A percentile compares a stretch with the other conserved stretches of the same genome.
These are phyloP conservation scores for Archocentrus centrarchus DNA, from an alignment of 2,113 vertebrate species.

Conservation along the genomic window DNA sequence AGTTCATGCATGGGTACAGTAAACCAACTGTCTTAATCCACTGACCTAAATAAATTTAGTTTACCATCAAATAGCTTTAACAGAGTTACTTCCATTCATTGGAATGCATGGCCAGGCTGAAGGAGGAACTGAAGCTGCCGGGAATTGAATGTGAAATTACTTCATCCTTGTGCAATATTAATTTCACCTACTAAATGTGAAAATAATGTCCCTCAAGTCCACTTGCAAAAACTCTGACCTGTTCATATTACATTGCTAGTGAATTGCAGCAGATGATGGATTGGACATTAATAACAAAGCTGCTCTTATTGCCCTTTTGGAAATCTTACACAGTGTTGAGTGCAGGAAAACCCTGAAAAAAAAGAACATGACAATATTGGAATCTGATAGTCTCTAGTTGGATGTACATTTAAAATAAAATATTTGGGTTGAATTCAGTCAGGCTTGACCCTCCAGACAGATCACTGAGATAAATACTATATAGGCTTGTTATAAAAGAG, in stretches of 20 bases:
- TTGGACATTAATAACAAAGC: not conserved
- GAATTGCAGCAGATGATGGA: slow-evolving; percentile 3
- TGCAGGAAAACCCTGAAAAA: not conserved
- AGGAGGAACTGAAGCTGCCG: not conserved
- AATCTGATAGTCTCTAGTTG: not conserved
- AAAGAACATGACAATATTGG: not conserved
- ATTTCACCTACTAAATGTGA: slow-evolving; percentile 9
- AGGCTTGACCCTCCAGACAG: not conserved
- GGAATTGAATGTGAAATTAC: slow-evolving; percentile 13
- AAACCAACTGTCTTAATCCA: not conserved
- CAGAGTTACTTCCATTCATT: not conserved
- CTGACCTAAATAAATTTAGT: not conserved
- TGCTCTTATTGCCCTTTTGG: slow-evolving; percentile 6
- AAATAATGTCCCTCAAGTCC: slow-evolving; percentile 15
- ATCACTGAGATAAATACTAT: not conserved
- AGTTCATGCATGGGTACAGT: not conserved
- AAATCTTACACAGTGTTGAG: not conserved
- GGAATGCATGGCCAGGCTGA: not conserved
- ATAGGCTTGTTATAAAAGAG: not conserved
- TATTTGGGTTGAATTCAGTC: not conserved
- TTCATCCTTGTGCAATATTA: slow-evolving; percentile 7
- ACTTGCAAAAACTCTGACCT: not conserved
- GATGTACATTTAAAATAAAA: not conserved
- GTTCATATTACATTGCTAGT: not conserved
- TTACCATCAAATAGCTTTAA: slow-evolving; percentile 2